Conservation (phyloP, 2,113 vertebrate species). For the Spea multiplicata region DNA sequence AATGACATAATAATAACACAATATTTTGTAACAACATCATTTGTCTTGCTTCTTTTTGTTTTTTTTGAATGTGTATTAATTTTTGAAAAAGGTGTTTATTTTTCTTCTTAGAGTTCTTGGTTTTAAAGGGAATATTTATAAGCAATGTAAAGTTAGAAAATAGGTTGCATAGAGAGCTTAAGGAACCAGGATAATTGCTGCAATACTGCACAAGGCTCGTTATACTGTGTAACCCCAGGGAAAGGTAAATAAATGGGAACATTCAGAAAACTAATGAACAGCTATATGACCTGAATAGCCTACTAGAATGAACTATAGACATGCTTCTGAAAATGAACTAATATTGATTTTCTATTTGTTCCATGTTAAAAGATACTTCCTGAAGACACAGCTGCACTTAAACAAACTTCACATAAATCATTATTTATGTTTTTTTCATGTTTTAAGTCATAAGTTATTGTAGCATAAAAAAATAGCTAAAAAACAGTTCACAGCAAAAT, state of each 20-base stretch:
- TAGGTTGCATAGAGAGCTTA: no score
- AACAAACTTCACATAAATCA: constrained; percentile 6
- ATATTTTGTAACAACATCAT: no score
- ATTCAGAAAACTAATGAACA: not conserved
- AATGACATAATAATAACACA: no score
- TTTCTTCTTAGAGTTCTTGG: no score
- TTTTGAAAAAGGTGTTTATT: no score
- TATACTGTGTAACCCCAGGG: not conserved
- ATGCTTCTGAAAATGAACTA: not conserved
- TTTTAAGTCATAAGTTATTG: constrained; percentile 16
- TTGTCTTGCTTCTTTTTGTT: no score
- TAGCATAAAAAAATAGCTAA: not conserved
- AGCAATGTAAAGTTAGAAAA: no score
- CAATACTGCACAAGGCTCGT: not conserved
- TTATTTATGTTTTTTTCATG: constrained; percentile 40
- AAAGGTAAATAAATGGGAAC: not conserved
- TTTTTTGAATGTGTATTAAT: no score
- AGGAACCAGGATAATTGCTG: not conserved
- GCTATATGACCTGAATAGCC: not conserved
- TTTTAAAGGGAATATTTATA: no score
- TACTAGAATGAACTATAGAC: not conserved
- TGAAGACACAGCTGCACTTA: constrained; percentile 22
- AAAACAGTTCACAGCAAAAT: not conserved
- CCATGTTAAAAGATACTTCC: constrained; percentile 11
- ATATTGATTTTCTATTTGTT: constrained; percentile 19